A percentile compares a stretch with the other conserved stretches of the same genome.
phyloP scores from a whole-genome alignment of 2,797 vertebrate genomes.

The Huso huso region DNA sequence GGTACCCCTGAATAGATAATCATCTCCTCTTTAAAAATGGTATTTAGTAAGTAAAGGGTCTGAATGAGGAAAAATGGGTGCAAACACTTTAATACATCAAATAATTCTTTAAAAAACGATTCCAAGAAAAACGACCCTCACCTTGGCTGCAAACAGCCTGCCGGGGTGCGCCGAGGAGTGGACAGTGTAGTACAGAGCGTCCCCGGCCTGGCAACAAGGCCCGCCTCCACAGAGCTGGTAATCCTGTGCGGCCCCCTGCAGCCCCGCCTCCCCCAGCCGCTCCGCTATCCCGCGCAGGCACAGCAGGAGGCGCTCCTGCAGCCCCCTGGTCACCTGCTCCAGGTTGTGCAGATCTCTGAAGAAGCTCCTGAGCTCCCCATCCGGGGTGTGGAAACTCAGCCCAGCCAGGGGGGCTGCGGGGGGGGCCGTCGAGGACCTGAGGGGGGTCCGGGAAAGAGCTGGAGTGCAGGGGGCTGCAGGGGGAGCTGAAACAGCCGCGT shows the following conservation, averaged over 20 bases:
- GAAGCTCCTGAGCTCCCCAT: constrained; percentile 40
- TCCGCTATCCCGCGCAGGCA: constrained; percentile 40
- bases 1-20: background rate
- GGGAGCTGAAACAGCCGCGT: background rate
- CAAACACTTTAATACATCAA: background rate
- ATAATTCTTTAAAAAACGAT: no score
- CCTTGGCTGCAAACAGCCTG: constrained; percentile 57
- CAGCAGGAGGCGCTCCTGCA: constrained; percentile 48
- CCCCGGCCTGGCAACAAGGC: constrained; percentile 40
- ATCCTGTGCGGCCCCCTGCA: constrained; percentile 29
- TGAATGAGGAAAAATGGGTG: background rate
- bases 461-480: background rate
- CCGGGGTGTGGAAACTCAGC: constrained; percentile 43
- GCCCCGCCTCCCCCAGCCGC: constrained; percentile 25
- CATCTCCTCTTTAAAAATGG: background rate
- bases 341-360: constrained; percentile 36
- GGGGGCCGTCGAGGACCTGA: constrained; percentile 29
- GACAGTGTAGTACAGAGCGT: constrained; percentile 52
- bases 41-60: background rate
- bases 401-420: background rate
- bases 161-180: constrained; percentile 33
- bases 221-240: constrained; percentile 37
- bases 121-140: constrained; percentile 28
- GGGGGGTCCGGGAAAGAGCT: background rate
- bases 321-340: constrained; percentile 30